These are phyloP conservation scores for Pseudococcus longispinus DNA, from an alignment of 2,888 invertebrate species.

Conservation along the genomic window DNA sequence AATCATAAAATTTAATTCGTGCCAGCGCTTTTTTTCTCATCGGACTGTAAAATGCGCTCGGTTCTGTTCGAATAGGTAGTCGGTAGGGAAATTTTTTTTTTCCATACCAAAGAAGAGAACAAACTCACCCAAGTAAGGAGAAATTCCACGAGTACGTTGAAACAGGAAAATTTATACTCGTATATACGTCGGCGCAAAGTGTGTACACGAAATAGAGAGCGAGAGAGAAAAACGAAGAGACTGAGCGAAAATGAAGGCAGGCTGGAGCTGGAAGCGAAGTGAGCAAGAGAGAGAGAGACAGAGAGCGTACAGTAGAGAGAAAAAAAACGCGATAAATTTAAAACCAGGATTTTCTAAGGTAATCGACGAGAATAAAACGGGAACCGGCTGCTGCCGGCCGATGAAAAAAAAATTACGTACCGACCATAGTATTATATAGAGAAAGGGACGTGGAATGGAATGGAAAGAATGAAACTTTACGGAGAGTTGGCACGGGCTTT, in stretches of 20 bases:
- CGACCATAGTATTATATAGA: not conserved
- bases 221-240: not conserved
- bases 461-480: slow-evolving; percentile 54
- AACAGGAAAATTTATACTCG: slow-evolving; percentile 24
- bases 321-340: slow-evolving; percentile 25
- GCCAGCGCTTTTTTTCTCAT: slow-evolving; percentile 41
- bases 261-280: not conserved
- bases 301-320: not conserved
- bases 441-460: slow-evolving; percentile 50
- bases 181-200: not conserved
- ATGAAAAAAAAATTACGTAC: slow-evolving; percentile 36
- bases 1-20: slow-evolving; percentile 37
- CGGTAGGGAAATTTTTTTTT: not conserved
- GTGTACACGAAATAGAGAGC: not conserved
- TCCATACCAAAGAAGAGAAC: not conserved
- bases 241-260: not conserved
- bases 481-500: slow-evolving; percentile 48
- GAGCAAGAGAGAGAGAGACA: not conserved
- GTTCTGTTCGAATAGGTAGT: not conserved
- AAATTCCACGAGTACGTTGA: slow-evolving; percentile 42
- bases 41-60: slow-evolving; percentile 9
- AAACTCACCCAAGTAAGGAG: not conserved
- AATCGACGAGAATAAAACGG: slow-evolving; percentile 50
- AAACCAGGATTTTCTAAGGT: slow-evolving; percentile 51
- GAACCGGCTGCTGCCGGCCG: slow-evolving; percentile 52